phyloP scores from a whole-genome alignment of 2,888 invertebrate species.

The Balanococcus diminutus region DNA sequence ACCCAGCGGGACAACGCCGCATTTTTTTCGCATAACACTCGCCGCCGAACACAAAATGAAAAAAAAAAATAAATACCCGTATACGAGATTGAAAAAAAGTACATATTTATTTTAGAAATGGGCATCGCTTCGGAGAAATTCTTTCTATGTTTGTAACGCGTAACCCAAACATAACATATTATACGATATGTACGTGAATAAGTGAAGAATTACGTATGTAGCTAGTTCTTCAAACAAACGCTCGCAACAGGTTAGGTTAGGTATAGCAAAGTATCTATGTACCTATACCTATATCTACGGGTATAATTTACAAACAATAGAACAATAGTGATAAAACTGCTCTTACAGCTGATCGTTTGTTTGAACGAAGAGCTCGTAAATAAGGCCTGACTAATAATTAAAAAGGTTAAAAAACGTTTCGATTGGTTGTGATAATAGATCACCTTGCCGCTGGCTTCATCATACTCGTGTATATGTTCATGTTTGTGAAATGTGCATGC shows the following conservation, averaged over 20 bases:
- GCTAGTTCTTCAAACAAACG: not conserved
- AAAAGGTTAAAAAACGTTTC: slow-evolving; percentile 2
- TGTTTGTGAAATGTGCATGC: not conserved
- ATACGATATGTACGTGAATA: not conserved
- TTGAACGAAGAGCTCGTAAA: slow-evolving; percentile 23
- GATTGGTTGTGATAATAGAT: slow-evolving; percentile 11
- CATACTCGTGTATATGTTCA: not conserved
- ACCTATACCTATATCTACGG: not conserved
- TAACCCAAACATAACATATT: not conserved
- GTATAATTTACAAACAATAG: slow-evolving; percentile 35
- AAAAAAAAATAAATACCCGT: too few species aligned
- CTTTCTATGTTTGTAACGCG: not conserved
- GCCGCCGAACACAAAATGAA: not conserved
- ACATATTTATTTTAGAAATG: slow-evolving; percentile 5
- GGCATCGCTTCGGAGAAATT: slow-evolving; percentile 1
- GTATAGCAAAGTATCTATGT: too few species aligned
- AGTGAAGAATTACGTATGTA: not conserved
- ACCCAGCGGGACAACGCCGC: not conserved
- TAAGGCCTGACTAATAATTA: not conserved
- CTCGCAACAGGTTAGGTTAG: not conserved
- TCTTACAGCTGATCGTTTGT: slow-evolving; percentile 29
- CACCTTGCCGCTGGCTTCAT: slow-evolving; percentile 8
- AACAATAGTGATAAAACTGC: slow-evolving; percentile 25
- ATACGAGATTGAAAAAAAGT: not conserved
- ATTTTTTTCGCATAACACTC: not conserved